phyloP scores from a whole-genome alignment of 2,113 vertebrate species.

The Callocephalon fimbriatum region DNA sequence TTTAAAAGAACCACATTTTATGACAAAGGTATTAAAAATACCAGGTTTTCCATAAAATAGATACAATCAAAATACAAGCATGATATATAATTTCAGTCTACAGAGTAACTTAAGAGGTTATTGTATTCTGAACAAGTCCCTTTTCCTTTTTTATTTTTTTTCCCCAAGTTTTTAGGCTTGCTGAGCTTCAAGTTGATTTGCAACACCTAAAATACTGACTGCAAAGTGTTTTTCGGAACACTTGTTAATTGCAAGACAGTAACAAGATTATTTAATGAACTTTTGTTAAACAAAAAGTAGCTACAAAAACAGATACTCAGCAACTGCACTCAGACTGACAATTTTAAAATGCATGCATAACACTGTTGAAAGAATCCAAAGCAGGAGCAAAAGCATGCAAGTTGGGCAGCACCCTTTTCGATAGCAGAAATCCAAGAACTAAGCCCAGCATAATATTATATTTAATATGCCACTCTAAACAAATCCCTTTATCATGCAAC shows the following conservation, averaged over 20 bases:
- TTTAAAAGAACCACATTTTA: neutral
- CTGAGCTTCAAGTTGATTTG: neutral
- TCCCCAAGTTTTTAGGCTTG: neutral
- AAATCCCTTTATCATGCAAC: slow-evolving; percentile 60
- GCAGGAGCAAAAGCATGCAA: slow-evolving; percentile 62
- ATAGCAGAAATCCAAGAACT: slow-evolving; percentile 48
- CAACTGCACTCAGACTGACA: slow-evolving; percentile 69
- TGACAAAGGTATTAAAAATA: neutral
- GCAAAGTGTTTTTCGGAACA: slow-evolving; percentile 34
- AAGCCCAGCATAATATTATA: slow-evolving; percentile 55
- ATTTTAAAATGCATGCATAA: slow-evolving; percentile 73
- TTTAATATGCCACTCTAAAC: slow-evolving; percentile 82
- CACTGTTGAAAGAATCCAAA: slow-evolving; percentile 60
- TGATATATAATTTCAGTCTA: neutral
- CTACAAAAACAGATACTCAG: slow-evolving; percentile 58
- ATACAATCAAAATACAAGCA: neutral
- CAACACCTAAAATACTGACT: neutral
- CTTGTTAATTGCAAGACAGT: slow-evolving; percentile 40
- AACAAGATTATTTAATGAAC: slow-evolving; percentile 47
- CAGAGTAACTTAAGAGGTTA: neutral
- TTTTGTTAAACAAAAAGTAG: neutral
- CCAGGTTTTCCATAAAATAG: neutral
- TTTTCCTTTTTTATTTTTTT: neutral
- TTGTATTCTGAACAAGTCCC: neutral
- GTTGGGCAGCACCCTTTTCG: slow-evolving; percentile 32